Evolutionary conservation across 2,797 vertebrate species (phyloP).

Genomic region (Synaphobranchus kaupii): DNA sequence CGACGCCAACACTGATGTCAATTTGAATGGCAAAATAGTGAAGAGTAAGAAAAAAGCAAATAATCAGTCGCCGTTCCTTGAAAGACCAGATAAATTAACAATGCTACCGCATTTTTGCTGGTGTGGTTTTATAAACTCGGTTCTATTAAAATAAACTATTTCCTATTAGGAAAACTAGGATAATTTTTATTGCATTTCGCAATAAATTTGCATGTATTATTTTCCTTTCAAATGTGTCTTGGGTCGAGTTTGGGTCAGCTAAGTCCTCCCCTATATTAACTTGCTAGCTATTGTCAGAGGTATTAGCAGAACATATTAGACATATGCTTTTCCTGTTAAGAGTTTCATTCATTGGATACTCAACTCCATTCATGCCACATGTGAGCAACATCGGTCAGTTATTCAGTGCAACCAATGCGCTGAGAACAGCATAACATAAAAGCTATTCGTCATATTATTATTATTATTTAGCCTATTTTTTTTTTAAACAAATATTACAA

Average conservation of each 20-base stretch:
- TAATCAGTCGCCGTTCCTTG: neutral
- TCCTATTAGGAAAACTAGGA: neutral
- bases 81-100: neutral
- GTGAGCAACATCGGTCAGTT: neutral
- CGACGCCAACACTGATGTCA: neutral
- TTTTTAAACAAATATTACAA: neutral
- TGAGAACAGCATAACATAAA: neutral
- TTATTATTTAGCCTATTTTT: no score
- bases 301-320: neutral
- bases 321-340: neutral
- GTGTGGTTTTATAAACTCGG: neutral
- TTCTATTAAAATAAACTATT: neutral
- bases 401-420: neutral
- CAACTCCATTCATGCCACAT: neutral
- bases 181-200: neutral
- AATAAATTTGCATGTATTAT: neutral
- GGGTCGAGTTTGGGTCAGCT: neutral
- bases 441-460: neutral
- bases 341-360: constrained; percentile 12
- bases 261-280: neutral
- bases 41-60: neutral
- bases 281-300: neutral
- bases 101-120: neutral
- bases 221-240: neutral
- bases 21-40: neutral